Evolutionary conservation across 2,797 vertebrate genomes (phyloP).

Genomic region (Sebastes oblongus): DNA sequence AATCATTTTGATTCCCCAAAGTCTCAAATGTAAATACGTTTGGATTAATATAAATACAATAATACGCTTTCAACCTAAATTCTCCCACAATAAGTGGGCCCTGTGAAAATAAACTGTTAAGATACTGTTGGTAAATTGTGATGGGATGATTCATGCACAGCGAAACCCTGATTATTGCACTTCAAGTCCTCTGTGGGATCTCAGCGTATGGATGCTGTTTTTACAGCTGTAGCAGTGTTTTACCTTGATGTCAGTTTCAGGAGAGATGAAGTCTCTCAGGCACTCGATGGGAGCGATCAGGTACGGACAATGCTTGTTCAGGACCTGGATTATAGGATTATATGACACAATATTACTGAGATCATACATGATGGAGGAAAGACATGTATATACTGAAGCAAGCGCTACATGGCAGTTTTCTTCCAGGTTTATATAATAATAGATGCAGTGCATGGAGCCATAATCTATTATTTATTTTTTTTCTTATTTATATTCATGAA

Average conservation of each 20-base stretch:
- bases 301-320: conserved; percentile 88
- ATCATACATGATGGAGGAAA: neutral
- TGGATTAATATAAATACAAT: conserved; percentile 8
- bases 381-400: neutral
- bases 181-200: neutral
- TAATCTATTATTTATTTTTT: neutral
- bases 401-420: neutral
- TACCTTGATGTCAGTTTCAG: conserved; percentile 91
- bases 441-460: neutral
- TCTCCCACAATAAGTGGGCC: conserved; percentile 3
- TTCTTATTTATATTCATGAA: neutral
- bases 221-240: neutral
- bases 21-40: conserved; percentile 29
- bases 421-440: neutral
- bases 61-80: conserved; percentile 3
- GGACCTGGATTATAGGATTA: conserved; percentile 76
- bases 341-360: neutral
- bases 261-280: conserved; percentile 81
- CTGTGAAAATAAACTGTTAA: conserved; percentile 29
- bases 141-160: conserved; percentile 5
- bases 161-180: neutral
- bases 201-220: neutral
- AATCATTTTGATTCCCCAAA: conserved; percentile 4
- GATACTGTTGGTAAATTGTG: conserved; percentile 13
- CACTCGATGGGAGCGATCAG: conserved; percentile 87